These are phyloP conservation scores for Limnephilus lunatus DNA, from an alignment of 2,888 invertebrate species.

Conservation along the genomic window DNA sequence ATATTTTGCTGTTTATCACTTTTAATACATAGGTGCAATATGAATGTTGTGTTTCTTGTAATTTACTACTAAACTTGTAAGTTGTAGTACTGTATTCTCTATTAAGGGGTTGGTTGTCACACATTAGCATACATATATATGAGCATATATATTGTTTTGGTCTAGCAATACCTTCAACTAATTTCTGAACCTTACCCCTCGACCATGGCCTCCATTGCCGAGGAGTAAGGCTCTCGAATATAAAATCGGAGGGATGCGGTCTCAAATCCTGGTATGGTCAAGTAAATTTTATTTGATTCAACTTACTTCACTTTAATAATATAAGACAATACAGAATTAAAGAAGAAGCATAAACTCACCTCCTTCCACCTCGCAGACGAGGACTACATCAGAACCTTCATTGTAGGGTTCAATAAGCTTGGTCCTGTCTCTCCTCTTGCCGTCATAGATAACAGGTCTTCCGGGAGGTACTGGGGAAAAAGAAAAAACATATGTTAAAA, in stretches of 20 bases:
- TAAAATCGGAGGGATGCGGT: too few species aligned
- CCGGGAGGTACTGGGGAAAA: conserved; percentile 86
- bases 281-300: too few species aligned
- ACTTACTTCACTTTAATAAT: too few species aligned
- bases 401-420: conserved; percentile 89
- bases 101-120: neutral
- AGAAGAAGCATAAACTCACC: conserved; percentile 76
- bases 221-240: too few species aligned
- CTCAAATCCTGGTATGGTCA: too few species aligned
- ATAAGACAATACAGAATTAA: neutral
- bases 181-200: too few species aligned
- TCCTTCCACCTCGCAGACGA: conserved; percentile 90
- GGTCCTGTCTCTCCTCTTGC: conserved; percentile 85
- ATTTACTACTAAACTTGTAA: neutral
- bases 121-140: too few species aligned
- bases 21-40: neutral
- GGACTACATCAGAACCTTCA: conserved; percentile 89
- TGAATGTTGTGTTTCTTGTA: neutral
- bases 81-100: too few species aligned
- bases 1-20: neutral
- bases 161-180: too few species aligned
- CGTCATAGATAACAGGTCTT: conserved; percentile 89
- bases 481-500: conserved; percentile 53
- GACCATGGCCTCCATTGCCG: too few species aligned
- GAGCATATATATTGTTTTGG: too few species aligned